Evolutionary conservation across 2,797 vertebrate species (phyloP), one percentile per base, ranked within the genome.

Genomic region (Cygnus olor): DNA sequence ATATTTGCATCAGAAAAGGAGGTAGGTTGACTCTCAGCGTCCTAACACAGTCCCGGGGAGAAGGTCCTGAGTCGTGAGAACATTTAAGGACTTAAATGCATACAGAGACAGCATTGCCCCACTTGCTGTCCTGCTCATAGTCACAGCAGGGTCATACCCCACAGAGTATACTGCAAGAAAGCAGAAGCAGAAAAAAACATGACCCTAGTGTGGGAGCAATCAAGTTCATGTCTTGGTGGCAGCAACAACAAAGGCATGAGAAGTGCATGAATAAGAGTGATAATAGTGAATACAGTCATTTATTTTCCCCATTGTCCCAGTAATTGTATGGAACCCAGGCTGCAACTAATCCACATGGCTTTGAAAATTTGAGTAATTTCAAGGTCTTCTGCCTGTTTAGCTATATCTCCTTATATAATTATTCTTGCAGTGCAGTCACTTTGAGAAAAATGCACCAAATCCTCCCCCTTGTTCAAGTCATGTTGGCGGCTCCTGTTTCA

Each of bases 221-320:
- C 38, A 66, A 34, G 14, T 14, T 6, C 3, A 17, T 28, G 16
- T 61, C 63, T 6, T 6, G 3, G 3, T 49, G n/a, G 5, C 30
- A 82, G 10, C 42, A 72, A 24, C 27, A 54, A 45, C 7, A 80
- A 64, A 74, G 16, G 2, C 17, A 36, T 5, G 6, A 78, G 14
- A 36, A 70, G 5, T 36, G 9, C 2, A 3, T 38, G 14, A 70
- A 32, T 10, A 7, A 27, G 22, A 78, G 25, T 0, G 0, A 54
- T 30, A 19, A 60, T 14, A 60, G 1, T n/a, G 27, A 61, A 28
- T 11, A 19, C 0, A 1, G 78, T 2, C 8, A 44, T 60, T 80
- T 90, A 7, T 47, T 80, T 38, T 66, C 42, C 24, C 63, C 15
- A 9, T 56, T 66, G 10, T 79, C n/a, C 8, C 58, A 9, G 12